Evolutionary conservation across 2,888 invertebrate species (phyloP).

Genomic region (Bimastos eiseni): DNA sequence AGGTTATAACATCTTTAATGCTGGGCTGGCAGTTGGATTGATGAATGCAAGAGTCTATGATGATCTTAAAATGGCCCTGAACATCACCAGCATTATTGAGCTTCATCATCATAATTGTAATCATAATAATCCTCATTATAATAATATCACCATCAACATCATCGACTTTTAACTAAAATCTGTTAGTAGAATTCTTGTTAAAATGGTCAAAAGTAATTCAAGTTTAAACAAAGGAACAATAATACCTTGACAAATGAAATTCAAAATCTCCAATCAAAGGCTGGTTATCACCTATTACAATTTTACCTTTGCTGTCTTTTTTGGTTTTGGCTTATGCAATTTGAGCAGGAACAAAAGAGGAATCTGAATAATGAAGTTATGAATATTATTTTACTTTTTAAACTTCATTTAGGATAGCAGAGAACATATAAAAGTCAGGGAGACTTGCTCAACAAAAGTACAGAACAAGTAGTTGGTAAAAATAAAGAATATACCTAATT

Average conservation of each 20-base stretch:
- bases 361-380: background rate
- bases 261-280: background rate
- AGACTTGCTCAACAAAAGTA: too few relatives aligned
- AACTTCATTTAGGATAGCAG: background rate
- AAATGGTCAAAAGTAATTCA: background rate
- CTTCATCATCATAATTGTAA: too few relatives aligned
- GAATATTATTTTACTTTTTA: background rate
- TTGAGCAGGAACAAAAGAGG: slow-evolving; percentile 6
- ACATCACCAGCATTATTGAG: too few relatives aligned
- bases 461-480: too few relatives aligned
- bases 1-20: too few relatives aligned
- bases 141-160: background rate
- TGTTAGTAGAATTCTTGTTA: slow-evolving; percentile 6
- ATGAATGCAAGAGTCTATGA: too few relatives aligned
- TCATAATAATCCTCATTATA: too few relatives aligned
- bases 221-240: background rate
- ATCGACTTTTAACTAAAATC: background rate
- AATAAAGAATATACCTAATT: too few relatives aligned
- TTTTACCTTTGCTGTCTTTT: background rate
- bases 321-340: background rate
- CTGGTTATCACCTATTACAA: background rate
- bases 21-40: too few relatives aligned
- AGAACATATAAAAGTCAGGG: too few relatives aligned
- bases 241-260: background rate
- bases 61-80: too few relatives aligned